Base-by-base conservation (phyloP, 2,888 invertebrate genomes). In the Xestia rhomboidea region DNA sequence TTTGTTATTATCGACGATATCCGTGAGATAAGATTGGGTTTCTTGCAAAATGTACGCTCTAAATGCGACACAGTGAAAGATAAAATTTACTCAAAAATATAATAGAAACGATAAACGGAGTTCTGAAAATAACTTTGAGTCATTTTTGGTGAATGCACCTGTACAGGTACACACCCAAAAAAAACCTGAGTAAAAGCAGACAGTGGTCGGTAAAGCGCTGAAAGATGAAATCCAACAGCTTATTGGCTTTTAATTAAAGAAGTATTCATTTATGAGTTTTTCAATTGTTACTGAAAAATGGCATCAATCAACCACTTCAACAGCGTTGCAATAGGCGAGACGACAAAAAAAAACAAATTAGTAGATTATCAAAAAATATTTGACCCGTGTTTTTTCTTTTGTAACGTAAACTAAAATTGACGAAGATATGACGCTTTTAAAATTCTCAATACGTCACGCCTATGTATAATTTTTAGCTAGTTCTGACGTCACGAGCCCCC, bases 1-100 rank as follows among this genome's bases (percentile, higher is more conserved):
- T 76, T 76, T 63, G 49, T 60, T 67, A 38, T 70, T 85, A 84
- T 85, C 82, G 27, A 13, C 67, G 74, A 81, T 87, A 87, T 76
- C 74, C 76, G 71, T n/a, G 5, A 18, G 87, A 87, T 87, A 84
- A 87, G 87, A 87, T 87, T 72, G 46, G 38, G 57, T 79, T 87
- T 83, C 84, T 86, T 87, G 79, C 79, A 69, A 84, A 87, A 77
- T 75, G 57, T 57, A 21, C 68, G 66, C 24, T 34, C 38, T 70
- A 80, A 70, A 81, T 79, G 63, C 63, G 77, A 62, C 70, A 60
- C 67, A 67, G 38, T 57, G 6, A 41, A 62, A 76, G 71, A 83
- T 83, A 75, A 68, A n/a, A 30, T 68, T 69, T 71, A 79, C 63
- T 64, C 51, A 51, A 44, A 70, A 60, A 68, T 69, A 49, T 27